A percentile compares a stretch with the other conserved stretches of the same genome.
These are phyloP conservation scores for Halichoerus grypus DNA, from an alignment of 2,113 vertebrate species.

Conservation along the genomic window DNA sequence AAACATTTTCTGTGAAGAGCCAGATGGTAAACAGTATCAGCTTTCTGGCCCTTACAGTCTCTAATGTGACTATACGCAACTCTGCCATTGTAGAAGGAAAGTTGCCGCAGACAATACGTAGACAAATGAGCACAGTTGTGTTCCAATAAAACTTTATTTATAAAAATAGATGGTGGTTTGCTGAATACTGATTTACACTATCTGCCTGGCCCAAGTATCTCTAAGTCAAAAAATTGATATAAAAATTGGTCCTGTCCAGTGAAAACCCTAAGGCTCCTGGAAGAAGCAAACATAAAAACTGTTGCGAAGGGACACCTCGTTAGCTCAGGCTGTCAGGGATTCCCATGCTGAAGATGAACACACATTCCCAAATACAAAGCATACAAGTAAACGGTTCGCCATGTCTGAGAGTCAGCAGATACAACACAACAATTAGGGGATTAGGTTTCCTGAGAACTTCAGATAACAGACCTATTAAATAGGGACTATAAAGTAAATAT, in stretches of 20 bases:
- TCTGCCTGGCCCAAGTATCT: neutral
- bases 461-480: neutral
- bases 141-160: constrained; percentile 50
- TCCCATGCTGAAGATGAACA: neutral
- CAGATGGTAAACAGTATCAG: neutral
- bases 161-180: neutral
- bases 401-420: too few species aligned
- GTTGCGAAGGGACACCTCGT: neutral
- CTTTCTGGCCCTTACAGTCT: neutral
- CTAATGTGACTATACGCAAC: neutral
- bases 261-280: neutral
- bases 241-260: neutral
- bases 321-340: neutral
- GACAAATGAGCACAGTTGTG: neutral
- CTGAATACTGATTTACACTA: neutral
- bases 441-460: neutral
- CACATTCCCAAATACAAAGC: neutral
- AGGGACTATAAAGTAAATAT: neutral
- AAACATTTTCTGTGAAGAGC: neutral
- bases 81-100: neutral
- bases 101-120: neutral
- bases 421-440: neutral
- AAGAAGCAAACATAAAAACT: neutral
- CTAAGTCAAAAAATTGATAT: neutral
- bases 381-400: neutral